These are phyloP conservation scores for Melanerpes aurifrons DNA, from an alignment of 2,113 vertebrate genomes.

Conservation along the genomic window DNA sequence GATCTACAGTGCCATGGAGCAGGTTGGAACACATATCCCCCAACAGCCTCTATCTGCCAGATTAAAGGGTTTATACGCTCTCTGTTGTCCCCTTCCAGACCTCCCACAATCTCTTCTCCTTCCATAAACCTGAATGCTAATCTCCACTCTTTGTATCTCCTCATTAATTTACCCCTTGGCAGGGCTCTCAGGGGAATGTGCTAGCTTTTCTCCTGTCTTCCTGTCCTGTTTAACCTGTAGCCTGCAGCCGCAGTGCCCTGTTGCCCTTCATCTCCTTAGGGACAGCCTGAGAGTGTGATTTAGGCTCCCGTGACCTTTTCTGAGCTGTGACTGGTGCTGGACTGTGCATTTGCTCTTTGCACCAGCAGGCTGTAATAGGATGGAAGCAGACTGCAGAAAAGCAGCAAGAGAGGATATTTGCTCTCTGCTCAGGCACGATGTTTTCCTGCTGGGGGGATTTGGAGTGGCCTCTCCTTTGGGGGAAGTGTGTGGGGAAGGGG, in stretches of 20 bases:
- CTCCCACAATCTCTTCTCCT: neutral
- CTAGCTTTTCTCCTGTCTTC: neutral
- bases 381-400: neutral
- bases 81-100: neutral
- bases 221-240: neutral
- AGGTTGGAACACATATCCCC: neutral
- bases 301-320: neutral
- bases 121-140: neutral
- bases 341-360: neutral
- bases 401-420: neutral
- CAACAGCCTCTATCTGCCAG: neutral
- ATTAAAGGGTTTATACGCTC: constrained; percentile 54
- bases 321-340: neutral
- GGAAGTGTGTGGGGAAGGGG: neutral
- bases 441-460: neutral
- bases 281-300: neutral
- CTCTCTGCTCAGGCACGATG: neutral
- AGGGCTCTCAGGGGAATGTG: neutral
- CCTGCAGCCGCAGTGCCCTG: neutral
- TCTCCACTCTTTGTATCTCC: neutral
- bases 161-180: constrained; percentile 26
- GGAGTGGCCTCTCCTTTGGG: neutral
- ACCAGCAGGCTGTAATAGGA: neutral
- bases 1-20: constrained; percentile 42
- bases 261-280: neutral